These are phyloP conservation scores for Cephus sareptanus DNA, from an alignment of 2,888 invertebrate species.

Conservation along the genomic window DNA sequence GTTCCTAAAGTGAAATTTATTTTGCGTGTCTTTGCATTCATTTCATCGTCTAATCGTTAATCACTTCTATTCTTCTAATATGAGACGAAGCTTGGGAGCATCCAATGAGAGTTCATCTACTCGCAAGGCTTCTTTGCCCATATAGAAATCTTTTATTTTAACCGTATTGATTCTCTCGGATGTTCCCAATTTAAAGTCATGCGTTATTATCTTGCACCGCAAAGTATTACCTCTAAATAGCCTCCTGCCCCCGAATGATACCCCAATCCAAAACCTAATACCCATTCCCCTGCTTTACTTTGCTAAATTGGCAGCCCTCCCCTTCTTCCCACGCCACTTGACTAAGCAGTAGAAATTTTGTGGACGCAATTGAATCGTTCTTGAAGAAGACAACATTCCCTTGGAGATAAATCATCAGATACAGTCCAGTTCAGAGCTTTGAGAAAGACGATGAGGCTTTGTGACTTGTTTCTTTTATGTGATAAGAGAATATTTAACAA, in stretches of 20 bases:
- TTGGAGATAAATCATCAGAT: not conserved
- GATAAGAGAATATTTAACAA: not conserved
- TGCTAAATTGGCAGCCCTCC: not conserved
- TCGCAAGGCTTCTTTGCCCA: not conserved
- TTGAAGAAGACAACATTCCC: not conserved
- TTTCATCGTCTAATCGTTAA: not conserved
- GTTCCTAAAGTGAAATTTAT: not conserved
- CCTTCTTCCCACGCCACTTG: not conserved
- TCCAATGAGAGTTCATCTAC: constrained; percentile 7
- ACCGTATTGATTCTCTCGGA: not conserved
- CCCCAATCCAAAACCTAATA: not conserved
- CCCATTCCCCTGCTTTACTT: not conserved
- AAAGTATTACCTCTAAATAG: not conserved
- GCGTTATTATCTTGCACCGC: constrained; percentile 1
- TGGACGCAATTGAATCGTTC: not conserved
- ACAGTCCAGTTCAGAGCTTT: not conserved
- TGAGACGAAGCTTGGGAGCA: not conserved
- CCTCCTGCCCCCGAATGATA: not conserved
- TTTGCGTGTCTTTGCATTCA: not conserved
- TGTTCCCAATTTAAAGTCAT: not conserved
- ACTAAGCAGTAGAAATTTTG: not conserved
- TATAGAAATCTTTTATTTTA: not conserved
- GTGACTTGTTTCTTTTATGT: not conserved
- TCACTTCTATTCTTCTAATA: not conserved
- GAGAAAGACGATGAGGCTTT: not conserved